These are phyloP conservation scores for Pandemis cinnamomeana DNA, from an alignment of 2,888 invertebrate genomes.

Conservation along the genomic window DNA sequence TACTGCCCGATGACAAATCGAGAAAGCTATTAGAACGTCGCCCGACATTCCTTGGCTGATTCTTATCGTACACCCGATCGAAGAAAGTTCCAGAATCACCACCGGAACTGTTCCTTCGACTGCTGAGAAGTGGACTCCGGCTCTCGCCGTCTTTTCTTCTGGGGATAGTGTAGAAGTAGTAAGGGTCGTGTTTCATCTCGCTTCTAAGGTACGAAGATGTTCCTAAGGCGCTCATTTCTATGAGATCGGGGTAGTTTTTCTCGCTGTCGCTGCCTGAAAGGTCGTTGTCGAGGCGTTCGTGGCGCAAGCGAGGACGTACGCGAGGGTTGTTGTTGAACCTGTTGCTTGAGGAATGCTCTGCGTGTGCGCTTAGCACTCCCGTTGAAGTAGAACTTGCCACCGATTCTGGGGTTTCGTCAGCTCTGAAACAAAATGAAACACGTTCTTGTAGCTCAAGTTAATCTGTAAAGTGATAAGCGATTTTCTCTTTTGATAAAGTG, in stretches of 20 bases:
- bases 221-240: slow-evolving; percentile 80
- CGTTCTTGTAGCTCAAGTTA: slow-evolving; percentile 14
- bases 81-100: slow-evolving; percentile 85
- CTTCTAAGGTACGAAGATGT: slow-evolving; percentile 71
- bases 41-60: slow-evolving; percentile 66
- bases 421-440: slow-evolving; percentile 64
- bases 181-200: slow-evolving; percentile 74
- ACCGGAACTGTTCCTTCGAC: slow-evolving; percentile 89
- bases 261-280: slow-evolving; percentile 81
- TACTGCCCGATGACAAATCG: slow-evolving; percentile 85
- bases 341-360: slow-evolving; percentile 69
- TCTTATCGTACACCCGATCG: slow-evolving; percentile 70
- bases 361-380: slow-evolving; percentile 70
- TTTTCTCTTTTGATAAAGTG: background rate
- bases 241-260: slow-evolving; percentile 84
- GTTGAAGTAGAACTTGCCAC: slow-evolving; percentile 84
- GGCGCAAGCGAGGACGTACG: slow-evolving; percentile 69
- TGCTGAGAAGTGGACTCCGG: slow-evolving; percentile 89
- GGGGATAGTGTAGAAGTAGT: slow-evolving; percentile 88
- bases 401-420: slow-evolving; percentile 78
- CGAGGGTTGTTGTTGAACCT: slow-evolving; percentile 75
- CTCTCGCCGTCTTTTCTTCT: slow-evolving; percentile 86
- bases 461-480: background rate
- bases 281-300: slow-evolving; percentile 78
- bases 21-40: slow-evolving; percentile 89